A percentile compares a stretch with the other conserved stretches of the same genome.
Conservation (phyloP, 1,140 invertebrate species). For the Thereuonema tuberculata region DNA sequence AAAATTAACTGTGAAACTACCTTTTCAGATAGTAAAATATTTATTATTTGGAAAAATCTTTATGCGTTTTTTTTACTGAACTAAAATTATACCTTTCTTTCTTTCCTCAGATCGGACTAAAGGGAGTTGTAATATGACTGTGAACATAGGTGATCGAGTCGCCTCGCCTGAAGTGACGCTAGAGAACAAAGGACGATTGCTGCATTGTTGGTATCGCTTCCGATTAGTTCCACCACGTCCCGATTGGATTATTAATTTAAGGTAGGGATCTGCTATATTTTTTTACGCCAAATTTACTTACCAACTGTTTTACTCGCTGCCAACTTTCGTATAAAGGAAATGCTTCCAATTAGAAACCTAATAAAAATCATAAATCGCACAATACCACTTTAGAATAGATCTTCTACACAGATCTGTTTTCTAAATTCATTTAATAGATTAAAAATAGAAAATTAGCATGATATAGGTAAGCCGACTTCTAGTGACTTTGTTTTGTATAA, state of each 20-base stretch:
- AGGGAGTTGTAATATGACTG: slow-evolving; percentile 74
- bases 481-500: too few relatives aligned
- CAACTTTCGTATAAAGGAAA: neutral
- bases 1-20: too few relatives aligned
- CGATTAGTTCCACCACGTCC: slow-evolving; percentile 58
- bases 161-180: slow-evolving; percentile 64
- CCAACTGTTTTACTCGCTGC: neutral
- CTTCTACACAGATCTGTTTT: too few relatives aligned
- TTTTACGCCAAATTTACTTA: neutral
- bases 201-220: slow-evolving; percentile 79
- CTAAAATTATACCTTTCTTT: too few relatives aligned
- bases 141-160: slow-evolving; percentile 81
- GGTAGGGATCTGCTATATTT: slow-evolving; percentile 26
- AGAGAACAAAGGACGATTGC: slow-evolving; percentile 61
- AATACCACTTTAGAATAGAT: too few relatives aligned
- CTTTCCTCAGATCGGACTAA: neutral
- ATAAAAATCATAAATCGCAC: neutral
- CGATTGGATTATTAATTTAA: slow-evolving; percentile 73
- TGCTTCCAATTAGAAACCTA: neutral
- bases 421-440: too few relatives aligned
- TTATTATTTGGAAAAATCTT: too few relatives aligned
- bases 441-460: too few relatives aligned
- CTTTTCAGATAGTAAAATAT: too few relatives aligned
- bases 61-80: too few relatives aligned
- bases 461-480: too few relatives aligned